Conservation (phyloP, 1,140 invertebrate species). For the Sarcophaga bullata region DNA sequence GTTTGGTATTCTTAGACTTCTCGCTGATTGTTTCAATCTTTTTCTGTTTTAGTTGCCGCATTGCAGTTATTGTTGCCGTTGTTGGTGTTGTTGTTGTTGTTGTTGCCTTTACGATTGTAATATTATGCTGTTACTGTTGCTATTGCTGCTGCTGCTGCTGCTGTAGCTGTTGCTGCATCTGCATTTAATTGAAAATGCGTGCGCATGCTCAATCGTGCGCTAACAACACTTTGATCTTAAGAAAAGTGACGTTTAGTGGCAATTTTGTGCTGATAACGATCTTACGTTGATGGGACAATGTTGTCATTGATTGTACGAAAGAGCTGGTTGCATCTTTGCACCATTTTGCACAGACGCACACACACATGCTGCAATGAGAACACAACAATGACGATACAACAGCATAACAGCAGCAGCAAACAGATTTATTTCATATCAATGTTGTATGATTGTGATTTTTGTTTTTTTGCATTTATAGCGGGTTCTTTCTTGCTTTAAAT, state of each 20-base stretch:
- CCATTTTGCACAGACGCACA: not conserved
- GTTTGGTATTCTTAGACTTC: not conserved
- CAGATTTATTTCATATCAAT: not conserved
- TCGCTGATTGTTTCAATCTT: not conserved
- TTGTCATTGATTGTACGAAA: conserved; percentile 43
- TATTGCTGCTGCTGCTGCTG: not conserved
- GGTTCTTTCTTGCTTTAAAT: conserved; percentile 1
- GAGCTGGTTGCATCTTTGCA: not conserved
- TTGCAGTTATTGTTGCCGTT: not conserved
- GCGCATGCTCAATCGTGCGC: conserved; percentile 58
- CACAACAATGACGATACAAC: not conserved
- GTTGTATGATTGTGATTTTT: conserved; percentile 6
- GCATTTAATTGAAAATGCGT: conserved; percentile 65
- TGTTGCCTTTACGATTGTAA: not conserved
- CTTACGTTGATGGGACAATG: conserved; percentile 59
- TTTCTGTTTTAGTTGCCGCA: too few species aligned
- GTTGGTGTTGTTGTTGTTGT: not conserved
- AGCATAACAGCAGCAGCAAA: not conserved
- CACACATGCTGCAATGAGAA: not conserved
- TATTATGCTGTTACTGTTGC: too few species aligned
- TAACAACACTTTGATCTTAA: conserved; percentile 65
- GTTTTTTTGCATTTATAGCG: conserved; percentile 35
- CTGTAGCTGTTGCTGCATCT: conserved; percentile 50
- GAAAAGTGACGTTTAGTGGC: conserved; percentile 65
- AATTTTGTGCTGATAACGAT: conserved; percentile 64